Evolutionary conservation across 2,797 vertebrate genomes (phyloP), one percentile per base, ranked within the genome.

Genomic region (Parauchenoglanis ngamensis): DNA sequence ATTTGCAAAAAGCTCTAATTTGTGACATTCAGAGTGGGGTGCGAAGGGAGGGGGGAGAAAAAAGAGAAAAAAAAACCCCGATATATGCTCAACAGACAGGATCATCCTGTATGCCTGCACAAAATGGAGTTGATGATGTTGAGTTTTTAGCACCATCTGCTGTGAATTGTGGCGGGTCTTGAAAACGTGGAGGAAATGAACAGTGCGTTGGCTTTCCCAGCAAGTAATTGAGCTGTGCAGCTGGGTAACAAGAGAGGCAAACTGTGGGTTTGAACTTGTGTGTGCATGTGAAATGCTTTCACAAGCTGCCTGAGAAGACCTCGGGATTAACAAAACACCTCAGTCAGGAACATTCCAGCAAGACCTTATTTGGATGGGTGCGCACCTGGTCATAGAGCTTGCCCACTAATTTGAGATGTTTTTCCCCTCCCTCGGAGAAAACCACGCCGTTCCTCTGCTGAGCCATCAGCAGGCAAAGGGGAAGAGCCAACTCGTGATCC

Each of bases 401-500:
- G 86, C 98, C 98, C 88, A 99, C 98, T 81, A 99, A 96, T 92
- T 99, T 99, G 63, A 99, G 96, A 91, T 99, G 98, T 90, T 99
- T 99, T 92, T 99, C 98, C 90, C 98, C 98, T 72, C 98, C 97
- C 91, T 99, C 98, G 28, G 97, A 96, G 95, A 99, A 99, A 89
- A 99, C 96, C 25, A 99, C 98, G 0, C 98, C 98, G 54, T 99
- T 99, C 89, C 98, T 95, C 92, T 99, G 98, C 89, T 99, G 98
- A 89, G 98, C 98, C 98, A 99, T 99, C 88, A 99, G 97, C 83
- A 99, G 94, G 94, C 98, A 99, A 67, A 99, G 93, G 0, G 98
- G 98, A 83, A 99, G 95, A 15, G 98, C 98, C 92, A 99, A 94
- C 91, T 99, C 98, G 4, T 99, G 98, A 90, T 99, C 98, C 90